phyloP scores from a whole-genome alignment of 2,888 invertebrate genomes.

The Chymomyza procnemis region DNA sequence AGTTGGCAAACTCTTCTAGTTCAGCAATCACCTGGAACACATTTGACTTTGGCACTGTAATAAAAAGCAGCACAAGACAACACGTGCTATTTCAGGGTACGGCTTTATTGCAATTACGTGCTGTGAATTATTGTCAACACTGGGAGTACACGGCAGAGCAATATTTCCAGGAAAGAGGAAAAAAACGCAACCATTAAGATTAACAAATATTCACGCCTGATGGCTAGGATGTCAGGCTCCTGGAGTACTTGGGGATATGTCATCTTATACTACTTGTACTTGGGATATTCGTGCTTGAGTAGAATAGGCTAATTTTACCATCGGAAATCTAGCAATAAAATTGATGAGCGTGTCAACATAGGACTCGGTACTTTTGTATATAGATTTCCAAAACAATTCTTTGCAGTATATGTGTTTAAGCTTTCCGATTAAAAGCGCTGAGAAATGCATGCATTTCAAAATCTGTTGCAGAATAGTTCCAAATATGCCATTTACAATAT shows the following conservation, averaged over 20 bases:
- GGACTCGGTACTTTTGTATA: slow-evolving; percentile 66
- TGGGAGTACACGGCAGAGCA: background rate
- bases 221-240: slow-evolving; percentile 29
- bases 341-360: slow-evolving; percentile 71
- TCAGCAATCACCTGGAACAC: background rate
- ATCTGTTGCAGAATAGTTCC: background rate
- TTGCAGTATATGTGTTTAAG: slow-evolving; percentile 60
- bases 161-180: slow-evolving; percentile 16
- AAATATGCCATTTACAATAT: no score
- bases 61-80: slow-evolving; percentile 20
- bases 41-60: background rate
- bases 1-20: background rate
- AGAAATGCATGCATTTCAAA: background rate
- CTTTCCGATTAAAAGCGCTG: slow-evolving; percentile 61
- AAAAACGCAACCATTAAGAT: slow-evolving; percentile 42
- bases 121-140: slow-evolving; percentile 64
- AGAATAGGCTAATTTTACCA: slow-evolving; percentile 7
- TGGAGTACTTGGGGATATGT: background rate
- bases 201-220: slow-evolving; percentile 65
- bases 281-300: background rate
- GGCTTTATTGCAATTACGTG: slow-evolving; percentile 67
- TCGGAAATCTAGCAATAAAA: slow-evolving; percentile 36
- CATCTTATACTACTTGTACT: background rate
- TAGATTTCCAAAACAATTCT: slow-evolving; percentile 69
- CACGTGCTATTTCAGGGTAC: slow-evolving; percentile 5